These are phyloP conservation scores for Aphidius colemani DNA, from an alignment of 2,888 invertebrate genomes.

Conservation along the genomic window DNA sequence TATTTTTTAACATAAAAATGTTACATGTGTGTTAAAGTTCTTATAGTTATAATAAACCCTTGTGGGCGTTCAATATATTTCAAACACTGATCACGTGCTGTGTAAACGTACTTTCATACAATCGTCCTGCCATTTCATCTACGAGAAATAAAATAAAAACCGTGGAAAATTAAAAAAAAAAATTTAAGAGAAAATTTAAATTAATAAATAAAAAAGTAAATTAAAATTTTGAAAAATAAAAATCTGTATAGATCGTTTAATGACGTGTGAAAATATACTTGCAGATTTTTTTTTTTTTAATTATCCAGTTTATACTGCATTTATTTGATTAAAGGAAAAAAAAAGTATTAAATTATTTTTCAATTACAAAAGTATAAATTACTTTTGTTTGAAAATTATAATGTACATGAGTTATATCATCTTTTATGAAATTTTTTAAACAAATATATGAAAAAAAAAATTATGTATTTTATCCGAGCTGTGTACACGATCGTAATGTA, in stretches of 20 bases:
- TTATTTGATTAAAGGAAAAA: too few species aligned
- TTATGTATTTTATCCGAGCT: too few species aligned
- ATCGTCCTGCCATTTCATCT: conserved; percentile 25
- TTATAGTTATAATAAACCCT: too few species aligned
- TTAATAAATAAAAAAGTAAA: neutral
- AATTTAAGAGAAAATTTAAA: neutral
- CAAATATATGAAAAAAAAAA: too few species aligned
- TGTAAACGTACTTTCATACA: conserved; percentile 37
- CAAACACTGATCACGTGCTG: conserved; percentile 37
- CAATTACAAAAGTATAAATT: too few species aligned
- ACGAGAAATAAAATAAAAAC: conserved; percentile 13
- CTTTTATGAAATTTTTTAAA: too few species aligned
- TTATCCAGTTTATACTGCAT: conserved; percentile 3
- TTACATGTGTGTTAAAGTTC: neutral
- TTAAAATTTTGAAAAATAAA: conserved; percentile 4
- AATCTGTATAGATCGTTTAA: conserved; percentile 7
- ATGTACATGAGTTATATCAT: too few species aligned
- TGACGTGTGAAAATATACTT: conserved; percentile 21
- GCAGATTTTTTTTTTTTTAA: conserved; percentile 12
- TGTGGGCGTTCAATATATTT: conserved; percentile 31
- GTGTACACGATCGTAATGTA: neutral
- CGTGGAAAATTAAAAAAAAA: neutral
- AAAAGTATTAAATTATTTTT: neutral
- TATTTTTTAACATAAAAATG: conserved; percentile 1
- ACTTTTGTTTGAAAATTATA: too few species aligned